Conservation (phyloP, 2,888 invertebrate genomes). For the Andrena dorsata region DNA sequence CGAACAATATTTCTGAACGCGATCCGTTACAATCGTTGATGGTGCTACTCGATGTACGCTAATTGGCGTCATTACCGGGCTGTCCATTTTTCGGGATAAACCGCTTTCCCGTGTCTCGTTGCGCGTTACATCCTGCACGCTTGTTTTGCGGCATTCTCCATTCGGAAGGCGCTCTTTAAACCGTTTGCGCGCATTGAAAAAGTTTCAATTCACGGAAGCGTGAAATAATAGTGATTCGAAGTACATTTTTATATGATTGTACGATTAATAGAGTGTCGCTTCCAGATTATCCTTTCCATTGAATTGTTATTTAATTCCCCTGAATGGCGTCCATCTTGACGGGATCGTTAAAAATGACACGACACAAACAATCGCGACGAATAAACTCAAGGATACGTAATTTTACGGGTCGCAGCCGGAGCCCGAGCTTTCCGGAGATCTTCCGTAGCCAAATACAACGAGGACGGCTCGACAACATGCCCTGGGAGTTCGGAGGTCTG, state of each 20-base stretch:
- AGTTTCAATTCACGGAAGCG: background rate
- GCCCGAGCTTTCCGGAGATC: constrained; percentile 59
- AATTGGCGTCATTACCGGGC: constrained; percentile 58
- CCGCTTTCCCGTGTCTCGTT: constrained; percentile 35
- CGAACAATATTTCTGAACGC: constrained; percentile 47
- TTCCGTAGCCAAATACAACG: constrained; percentile 67
- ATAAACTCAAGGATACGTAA: constrained; percentile 45
- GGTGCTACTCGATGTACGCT: constrained; percentile 48
- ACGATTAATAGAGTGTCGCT: background rate
- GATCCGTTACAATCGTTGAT: constrained; percentile 34
- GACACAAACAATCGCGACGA: constrained; percentile 15
- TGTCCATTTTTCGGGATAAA: constrained; percentile 49
- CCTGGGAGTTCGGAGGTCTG: constrained; percentile 73
- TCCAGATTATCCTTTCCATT: background rate
- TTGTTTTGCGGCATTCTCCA: constrained; percentile 23
- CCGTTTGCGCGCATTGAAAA: background rate
- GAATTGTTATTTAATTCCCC: background rate
- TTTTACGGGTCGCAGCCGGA: constrained; percentile 31
- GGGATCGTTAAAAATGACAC: background rate
- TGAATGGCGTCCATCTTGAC: background rate
- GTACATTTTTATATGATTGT: background rate
- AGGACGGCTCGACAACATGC: constrained; percentile 62
- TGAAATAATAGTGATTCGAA: background rate
- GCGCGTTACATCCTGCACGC: constrained; percentile 9
- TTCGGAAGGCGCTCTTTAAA: constrained; percentile 23